A percentile compares a stretch with the other conserved stretches of the same genome.
These are phyloP conservation scores for Chiridota heheva DNA, from an alignment of 35 echinoderm and acorn worm species.

Conservation along the genomic window DNA sequence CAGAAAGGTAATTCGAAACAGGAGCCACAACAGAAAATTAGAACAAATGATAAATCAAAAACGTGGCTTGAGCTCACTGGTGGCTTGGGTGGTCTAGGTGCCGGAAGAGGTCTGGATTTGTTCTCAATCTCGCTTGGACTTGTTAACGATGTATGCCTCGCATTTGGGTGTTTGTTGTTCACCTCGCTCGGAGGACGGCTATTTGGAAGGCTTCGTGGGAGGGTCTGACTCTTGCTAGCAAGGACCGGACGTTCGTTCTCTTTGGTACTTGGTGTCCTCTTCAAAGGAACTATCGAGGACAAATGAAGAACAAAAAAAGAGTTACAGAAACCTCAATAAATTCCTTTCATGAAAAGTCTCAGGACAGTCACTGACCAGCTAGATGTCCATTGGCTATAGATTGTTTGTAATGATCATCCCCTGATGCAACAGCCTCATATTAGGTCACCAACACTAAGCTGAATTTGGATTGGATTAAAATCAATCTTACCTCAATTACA, in stretches of 20 bases:
- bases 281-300: slow-evolving; percentile 32
- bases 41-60: too few species aligned
- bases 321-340: background rate
- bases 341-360: too few species aligned
- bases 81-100: slow-evolving; percentile 51
- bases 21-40: too few species aligned
- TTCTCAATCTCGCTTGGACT: slow-evolving; percentile 39
- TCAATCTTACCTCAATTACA: too few species aligned
- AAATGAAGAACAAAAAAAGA: background rate
- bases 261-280: slow-evolving; percentile 58
- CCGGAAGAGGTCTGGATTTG: slow-evolving; percentile 44
- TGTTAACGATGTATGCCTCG: slow-evolving; percentile 24
- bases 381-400: too few species aligned
- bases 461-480: too few species aligned
- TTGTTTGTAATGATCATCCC: too few species aligned
- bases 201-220: slow-evolving; percentile 54
- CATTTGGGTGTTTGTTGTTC: slow-evolving; percentile 39
- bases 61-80: slow-evolving; percentile 1
- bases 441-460: too few species aligned
- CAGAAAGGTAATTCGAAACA: too few species aligned
- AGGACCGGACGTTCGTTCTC: slow-evolving; percentile 30
- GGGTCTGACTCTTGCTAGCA: slow-evolving; percentile 34
- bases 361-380: too few species aligned
- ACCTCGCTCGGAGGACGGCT: slow-evolving; percentile 51
- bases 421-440: too few species aligned